phyloP scores from a whole-genome alignment of 2,113 vertebrate genomes.

The Datnioides undecimradiatus region DNA sequence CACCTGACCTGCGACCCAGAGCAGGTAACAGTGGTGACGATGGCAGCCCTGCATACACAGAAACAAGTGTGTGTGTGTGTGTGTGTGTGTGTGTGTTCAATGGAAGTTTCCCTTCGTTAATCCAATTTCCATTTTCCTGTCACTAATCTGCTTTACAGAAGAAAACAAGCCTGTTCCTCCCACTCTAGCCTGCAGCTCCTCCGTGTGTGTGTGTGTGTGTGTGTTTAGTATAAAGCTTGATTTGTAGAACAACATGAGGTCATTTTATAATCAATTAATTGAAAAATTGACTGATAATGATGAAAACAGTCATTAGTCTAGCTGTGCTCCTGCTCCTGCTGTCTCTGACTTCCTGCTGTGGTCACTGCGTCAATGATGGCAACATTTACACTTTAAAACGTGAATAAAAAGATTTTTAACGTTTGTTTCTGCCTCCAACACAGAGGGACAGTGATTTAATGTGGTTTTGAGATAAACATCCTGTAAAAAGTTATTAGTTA shows the following conservation, averaged over 20 bases:
- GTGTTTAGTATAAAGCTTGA: background rate
- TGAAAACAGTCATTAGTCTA: conserved; percentile 5
- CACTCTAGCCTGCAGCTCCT: conserved; percentile 40
- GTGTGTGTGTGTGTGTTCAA: conserved; percentile 8
- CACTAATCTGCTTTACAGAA: conserved; percentile 56
- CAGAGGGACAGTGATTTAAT: too few relatives aligned
- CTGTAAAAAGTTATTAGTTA: too few relatives aligned
- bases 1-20: too few relatives aligned
- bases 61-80: conserved; percentile 9
- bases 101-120: conserved; percentile 42
- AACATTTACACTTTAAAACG: too few relatives aligned
- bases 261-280: conserved; percentile 47
- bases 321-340: background rate
- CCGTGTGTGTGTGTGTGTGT: conserved; percentile 18
- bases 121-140: conserved; percentile 62
- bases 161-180: conserved; percentile 51
- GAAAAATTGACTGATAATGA: conserved; percentile 11
- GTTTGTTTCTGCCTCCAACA: too few relatives aligned
- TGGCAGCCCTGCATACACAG: too few relatives aligned
- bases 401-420: too few relatives aligned
- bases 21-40: too few relatives aligned
- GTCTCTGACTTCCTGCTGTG: background rate
- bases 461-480: too few relatives aligned
- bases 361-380: too few relatives aligned
- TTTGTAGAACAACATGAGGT: conserved; percentile 26